These are phyloP conservation scores for Nomada ferruginata DNA, from an alignment of 2,888 invertebrate genomes.

Conservation along the genomic window DNA sequence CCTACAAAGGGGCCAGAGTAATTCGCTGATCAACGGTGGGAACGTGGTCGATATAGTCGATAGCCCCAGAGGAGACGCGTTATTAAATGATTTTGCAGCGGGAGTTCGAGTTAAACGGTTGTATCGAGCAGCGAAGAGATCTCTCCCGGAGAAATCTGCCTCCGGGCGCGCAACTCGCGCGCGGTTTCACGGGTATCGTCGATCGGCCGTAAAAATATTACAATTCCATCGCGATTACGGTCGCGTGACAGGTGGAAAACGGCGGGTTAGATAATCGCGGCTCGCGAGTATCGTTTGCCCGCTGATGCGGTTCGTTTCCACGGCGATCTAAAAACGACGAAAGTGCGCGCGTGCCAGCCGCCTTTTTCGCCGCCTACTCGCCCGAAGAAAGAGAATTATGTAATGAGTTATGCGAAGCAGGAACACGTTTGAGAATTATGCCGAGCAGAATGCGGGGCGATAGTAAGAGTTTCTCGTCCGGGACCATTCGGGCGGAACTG, in stretches of 20 bases:
- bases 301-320: neutral
- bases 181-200: too few relatives aligned
- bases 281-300: too few relatives aligned
- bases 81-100: too few relatives aligned
- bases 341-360: constrained; percentile 10
- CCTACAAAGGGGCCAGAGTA: neutral
- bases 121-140: too few relatives aligned
- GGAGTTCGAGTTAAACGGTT: too few relatives aligned
- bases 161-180: too few relatives aligned
- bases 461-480: constrained; percentile 44
- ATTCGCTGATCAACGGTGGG: constrained; percentile 2
- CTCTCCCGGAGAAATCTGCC: too few relatives aligned
- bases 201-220: too few relatives aligned
- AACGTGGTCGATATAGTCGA: neutral
- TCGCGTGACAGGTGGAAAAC: too few relatives aligned
- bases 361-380: constrained; percentile 26
- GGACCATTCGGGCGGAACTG: constrained; percentile 53
- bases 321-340: constrained; percentile 27
- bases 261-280: too few relatives aligned
- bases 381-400: constrained; percentile 52
- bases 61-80: too few relatives aligned
- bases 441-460: constrained; percentile 38
- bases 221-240: too few relatives aligned
- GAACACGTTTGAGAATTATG: constrained; percentile 43
- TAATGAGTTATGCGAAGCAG: constrained; percentile 54